Evolutionary conservation across 2,113 vertebrate species (phyloP), one percentile per base, ranked within the genome.

Genomic region (Rallus limicola): DNA sequence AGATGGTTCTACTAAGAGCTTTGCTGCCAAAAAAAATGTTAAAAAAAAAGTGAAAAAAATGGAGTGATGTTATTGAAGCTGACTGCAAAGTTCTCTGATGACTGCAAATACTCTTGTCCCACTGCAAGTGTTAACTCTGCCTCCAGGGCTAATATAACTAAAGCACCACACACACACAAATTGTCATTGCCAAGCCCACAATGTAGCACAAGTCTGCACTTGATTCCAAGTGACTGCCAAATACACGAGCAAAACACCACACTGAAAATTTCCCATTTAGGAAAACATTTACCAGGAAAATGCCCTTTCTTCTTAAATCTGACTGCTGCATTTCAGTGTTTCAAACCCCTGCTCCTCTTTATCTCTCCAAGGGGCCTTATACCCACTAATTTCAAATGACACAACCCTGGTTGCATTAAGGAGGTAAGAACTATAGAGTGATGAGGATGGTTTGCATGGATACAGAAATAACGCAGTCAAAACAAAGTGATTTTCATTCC

Each of bases 1-100:
- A 99, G 99, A 99, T 99, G 99, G 99, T 99, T 99, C 98, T 98
- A 98, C 99, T 98, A 98, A 99, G 98, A 98, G 98, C 95, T 97
- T 92, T 97, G 98, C 98, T 99, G 99, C 99, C 99, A 99, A 99
- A 98, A 97, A 97, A 96, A 96, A 96, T 90, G 93, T 94, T 95
- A 94, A 96, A 97, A 97, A 95, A 98, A 98, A 93, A 97, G 97
- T 98, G 82, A 96, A 97, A 97, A 98, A 98, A 94, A 93, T 76
- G 92, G 93, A 98, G 98, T 98, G 99, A 99, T 98, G 98, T 98
- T 99, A 99, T 98, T 98, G 98, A 99, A 99, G 98, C 98, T 98
- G 98, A 98, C 98, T 98, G 97, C 97, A 98, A 98, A 98, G 98
- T 98, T 98, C 98, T 98, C 97, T 97, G 96, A 97, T 98, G 97